Evolutionary conservation across 2,888 invertebrate genomes (phyloP).

Genomic region (Rhaphigaster nebulosa): DNA sequence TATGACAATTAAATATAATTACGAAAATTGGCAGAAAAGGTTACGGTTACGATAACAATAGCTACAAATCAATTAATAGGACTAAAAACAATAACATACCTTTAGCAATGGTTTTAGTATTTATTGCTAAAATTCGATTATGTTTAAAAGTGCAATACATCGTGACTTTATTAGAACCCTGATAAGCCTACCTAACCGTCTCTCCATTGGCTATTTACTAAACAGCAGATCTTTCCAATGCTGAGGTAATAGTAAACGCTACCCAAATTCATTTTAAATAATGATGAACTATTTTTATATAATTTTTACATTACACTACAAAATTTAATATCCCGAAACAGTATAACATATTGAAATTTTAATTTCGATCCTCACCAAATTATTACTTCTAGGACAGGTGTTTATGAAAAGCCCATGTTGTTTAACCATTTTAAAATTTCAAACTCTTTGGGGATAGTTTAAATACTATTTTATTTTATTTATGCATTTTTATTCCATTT

Average conservation of each 20-base stretch:
- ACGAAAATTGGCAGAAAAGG: background rate
- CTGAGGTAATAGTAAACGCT: constrained; percentile 1
- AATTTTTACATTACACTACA: background rate
- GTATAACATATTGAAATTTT: constrained; percentile 37
- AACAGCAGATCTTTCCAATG: constrained; percentile 53
- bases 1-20: background rate
- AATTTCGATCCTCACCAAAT: background rate
- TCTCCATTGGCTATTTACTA: constrained; percentile 55
- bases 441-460: background rate
- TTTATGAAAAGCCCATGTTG: background rate
- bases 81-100: constrained; percentile 2
- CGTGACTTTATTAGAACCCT: constrained; percentile 17
- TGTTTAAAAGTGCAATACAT: constrained; percentile 19
- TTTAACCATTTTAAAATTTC: background rate
- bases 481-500: background rate
- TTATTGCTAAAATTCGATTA: constrained; percentile 41
- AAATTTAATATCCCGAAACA: background rate
- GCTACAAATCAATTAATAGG: background rate
- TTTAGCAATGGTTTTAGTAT: background rate
- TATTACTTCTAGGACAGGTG: background rate
- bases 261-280: constrained; percentile 17
- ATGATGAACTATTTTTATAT: background rate
- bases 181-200: background rate
- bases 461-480: background rate
- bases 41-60: background rate